Base-by-base conservation (phyloP, 2,888 invertebrate genomes). In the Keiferia lycopersicella region DNA sequence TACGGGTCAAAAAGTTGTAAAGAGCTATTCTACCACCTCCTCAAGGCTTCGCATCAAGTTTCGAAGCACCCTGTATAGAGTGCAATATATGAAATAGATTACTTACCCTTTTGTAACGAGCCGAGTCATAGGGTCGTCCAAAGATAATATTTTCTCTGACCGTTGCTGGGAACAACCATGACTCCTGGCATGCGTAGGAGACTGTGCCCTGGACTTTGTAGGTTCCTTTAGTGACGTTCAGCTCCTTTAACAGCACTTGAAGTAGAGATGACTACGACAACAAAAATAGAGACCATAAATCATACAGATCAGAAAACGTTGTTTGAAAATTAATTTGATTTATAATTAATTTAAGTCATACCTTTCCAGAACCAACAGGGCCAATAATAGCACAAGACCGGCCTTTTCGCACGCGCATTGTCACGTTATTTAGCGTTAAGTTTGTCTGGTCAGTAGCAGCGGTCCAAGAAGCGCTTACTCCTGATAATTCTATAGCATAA, bases 131-230 rank as follows among this genome's bases (percentile, higher is more conserved):
- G 0, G 92, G 86, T 60, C 93, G 82, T 0, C 97, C 97, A 82
- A 98, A 98, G 0, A 96, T 76, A 68, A 98, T 96, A 79, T 98
- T 98, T 69, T 97, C 96, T 57, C 96, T 87, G 0, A 98, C 93
- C 0, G 96, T 94, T 0, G 93, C 94, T 0, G 94, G 94, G 76
- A 95, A 96, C 0, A 96, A 91, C 98, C 98, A 98, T 0, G 98
- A 94, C 74, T 97, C 96, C 81, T 97, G 97, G 61, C 95, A 94
- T 0, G 96, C 95, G 78, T 97, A 98, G 0, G 95, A 94, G 6
- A 95, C 10, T 0, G 73, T 89, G 0, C 95, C 97, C 14, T 93
- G 92, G 0, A 96, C 83, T 39, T 88, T 87, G 1, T 96, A 76
- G 4, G 79, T 87, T 0, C 97, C 97, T 2, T 75, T 74, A 3